Percentiles rank a stretch among this genome's conserved stretches.
Evolutionary conservation across 2,113 vertebrate species (phyloP).

Genomic region (Nettapus auritus): DNA sequence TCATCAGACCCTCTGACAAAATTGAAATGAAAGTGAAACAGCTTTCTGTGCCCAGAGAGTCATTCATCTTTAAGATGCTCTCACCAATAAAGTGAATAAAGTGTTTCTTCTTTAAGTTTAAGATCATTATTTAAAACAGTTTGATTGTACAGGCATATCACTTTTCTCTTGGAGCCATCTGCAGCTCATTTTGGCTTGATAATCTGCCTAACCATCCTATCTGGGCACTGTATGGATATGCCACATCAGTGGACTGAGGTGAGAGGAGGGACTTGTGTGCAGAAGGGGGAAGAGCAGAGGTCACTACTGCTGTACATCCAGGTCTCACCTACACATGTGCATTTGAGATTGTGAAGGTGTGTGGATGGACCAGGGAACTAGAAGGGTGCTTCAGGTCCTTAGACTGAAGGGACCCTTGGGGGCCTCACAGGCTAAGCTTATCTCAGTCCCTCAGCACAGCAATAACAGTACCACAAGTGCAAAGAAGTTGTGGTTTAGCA

Average conservation of each 20-base stretch:
- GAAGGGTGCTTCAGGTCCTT: not conserved
- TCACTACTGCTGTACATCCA: not conserved
- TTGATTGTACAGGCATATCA: not conserved
- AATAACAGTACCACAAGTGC: not conserved
- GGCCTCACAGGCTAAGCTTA: not conserved
- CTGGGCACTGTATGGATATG: fast-evolving
- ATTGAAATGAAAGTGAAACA: not conserved
- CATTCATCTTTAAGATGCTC: not conserved
- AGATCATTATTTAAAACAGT: not conserved
- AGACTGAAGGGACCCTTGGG: not conserved
- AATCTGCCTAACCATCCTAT: not conserved
- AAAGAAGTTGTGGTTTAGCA: not conserved
- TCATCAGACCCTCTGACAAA: not conserved
- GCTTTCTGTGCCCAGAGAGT: not conserved
- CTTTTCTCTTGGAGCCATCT: not conserved
- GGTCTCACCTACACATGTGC: not conserved
- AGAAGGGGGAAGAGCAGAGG: not conserved
- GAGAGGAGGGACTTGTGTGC: fast-evolving
- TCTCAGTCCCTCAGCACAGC: not conserved
- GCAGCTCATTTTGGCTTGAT: not conserved
- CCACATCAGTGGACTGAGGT: fast-evolving
- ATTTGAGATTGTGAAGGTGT: not conserved
- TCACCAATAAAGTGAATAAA: not conserved
- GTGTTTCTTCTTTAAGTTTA: not conserved
- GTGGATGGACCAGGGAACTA: not conserved